These are phyloP conservation scores for Diadegma fenestrale DNA, from an alignment of 2,888 invertebrate species.

Conservation along the genomic window DNA sequence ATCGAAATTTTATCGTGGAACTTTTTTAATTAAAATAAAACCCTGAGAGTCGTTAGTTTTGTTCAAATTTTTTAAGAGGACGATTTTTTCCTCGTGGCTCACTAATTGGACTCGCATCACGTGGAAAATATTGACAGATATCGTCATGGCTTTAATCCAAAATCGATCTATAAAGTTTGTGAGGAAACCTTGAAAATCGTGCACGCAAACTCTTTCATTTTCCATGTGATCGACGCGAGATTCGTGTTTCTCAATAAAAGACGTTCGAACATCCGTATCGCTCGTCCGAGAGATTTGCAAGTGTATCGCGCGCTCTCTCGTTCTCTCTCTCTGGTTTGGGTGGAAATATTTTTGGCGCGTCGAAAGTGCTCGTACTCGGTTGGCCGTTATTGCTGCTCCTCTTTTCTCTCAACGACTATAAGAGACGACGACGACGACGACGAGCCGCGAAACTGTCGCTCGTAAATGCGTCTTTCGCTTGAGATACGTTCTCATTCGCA, in stretches of 20 bases:
- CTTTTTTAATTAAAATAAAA: neutral
- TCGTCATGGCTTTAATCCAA: neutral
- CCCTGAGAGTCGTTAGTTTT: neutral
- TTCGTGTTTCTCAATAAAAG: constrained; percentile 42
- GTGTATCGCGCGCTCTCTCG: neutral
- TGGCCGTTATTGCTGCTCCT: constrained; percentile 63
- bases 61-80: neutral
- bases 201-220: neutral
- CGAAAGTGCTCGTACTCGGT: constrained; percentile 41
- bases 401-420: constrained; percentile 62
- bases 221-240: constrained; percentile 18
- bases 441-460: constrained; percentile 68
- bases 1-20: neutral
- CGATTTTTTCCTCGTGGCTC: neutral
- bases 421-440: constrained; percentile 58
- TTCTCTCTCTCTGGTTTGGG: constrained; percentile 30
- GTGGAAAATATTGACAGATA: neutral
- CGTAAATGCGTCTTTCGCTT: constrained; percentile 67
- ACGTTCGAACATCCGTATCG: constrained; percentile 11
- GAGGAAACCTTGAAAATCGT: neutral
- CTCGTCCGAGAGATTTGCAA: constrained; percentile 9
- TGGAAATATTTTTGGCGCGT: constrained; percentile 64
- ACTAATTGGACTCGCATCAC: neutral
- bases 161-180: neutral
- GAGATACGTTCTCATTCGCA: constrained; percentile 59